Conservation (phyloP, 2,113 vertebrate genomes). For the Trichomycterus rosablanca region DNA sequence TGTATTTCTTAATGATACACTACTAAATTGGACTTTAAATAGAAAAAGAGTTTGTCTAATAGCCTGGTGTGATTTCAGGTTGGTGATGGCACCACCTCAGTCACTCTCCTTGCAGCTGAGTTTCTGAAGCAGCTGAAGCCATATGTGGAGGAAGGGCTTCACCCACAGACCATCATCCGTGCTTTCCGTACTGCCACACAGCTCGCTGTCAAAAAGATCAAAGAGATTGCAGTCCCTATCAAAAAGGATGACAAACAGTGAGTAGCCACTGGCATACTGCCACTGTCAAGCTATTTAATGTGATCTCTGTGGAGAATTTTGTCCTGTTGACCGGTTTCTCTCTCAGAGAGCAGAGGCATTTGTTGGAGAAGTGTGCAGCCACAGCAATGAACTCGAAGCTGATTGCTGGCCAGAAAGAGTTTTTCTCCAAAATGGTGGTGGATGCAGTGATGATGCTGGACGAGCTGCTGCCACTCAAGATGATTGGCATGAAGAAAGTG, state of each 20-base stretch:
- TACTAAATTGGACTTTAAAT: no score
- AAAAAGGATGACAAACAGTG: constrained; percentile 89
- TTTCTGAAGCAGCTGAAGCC: constrained; percentile 94
- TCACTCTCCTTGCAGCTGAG: constrained; percentile 90
- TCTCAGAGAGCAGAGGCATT: constrained; percentile 79
- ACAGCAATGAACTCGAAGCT: constrained; percentile 95
- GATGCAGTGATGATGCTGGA: constrained; percentile 91
- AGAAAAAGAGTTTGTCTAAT: neutral
- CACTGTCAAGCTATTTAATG: neutral
- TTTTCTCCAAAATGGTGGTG: constrained; percentile 95
- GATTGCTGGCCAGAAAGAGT: constrained; percentile 86
- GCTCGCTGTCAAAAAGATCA: constrained; percentile 88
- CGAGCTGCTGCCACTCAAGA: constrained; percentile 88
- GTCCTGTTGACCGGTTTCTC: neutral
- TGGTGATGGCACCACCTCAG: constrained; percentile 92
- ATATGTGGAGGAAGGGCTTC: constrained; percentile 92
- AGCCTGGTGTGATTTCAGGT: constrained; percentile 65
- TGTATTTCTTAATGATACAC: no score
- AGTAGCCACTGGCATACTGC: constrained; percentile 50
- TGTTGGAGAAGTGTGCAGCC: constrained; percentile 88
- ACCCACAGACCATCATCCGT: constrained; percentile 96
- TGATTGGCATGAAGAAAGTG: constrained; percentile 98
- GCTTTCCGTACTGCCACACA: constrained; percentile 87
- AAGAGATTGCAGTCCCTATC: constrained; percentile 81
- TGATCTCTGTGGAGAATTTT: neutral